A percentile compares a stretch with the other conserved stretches of the same genome.
These are phyloP conservation scores for Xiphorhynchus erythropygius DNA, from an alignment of 2,797 vertebrate species.

Conservation along the genomic window DNA sequence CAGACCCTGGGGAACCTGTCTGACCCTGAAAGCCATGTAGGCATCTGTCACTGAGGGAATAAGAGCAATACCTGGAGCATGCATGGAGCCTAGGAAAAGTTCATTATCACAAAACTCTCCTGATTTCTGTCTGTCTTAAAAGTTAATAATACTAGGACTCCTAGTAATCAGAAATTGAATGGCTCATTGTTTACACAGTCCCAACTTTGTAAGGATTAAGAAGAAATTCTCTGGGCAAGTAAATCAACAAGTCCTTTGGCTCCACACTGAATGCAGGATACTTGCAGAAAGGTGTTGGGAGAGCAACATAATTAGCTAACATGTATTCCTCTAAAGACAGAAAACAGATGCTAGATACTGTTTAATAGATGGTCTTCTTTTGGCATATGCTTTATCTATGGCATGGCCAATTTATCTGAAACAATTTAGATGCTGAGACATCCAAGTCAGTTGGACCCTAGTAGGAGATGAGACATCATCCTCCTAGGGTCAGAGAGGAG, in stretches of 20 bases:
- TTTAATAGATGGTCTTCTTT: background rate
- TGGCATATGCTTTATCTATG: background rate
- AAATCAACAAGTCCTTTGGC: background rate
- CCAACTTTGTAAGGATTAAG: background rate
- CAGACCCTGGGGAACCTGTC: background rate
- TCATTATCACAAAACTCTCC: background rate
- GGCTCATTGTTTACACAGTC: background rate
- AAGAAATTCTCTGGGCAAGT: background rate
- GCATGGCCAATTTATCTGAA: background rate
- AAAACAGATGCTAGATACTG: background rate
- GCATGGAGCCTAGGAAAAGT: background rate
- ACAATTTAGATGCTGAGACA: background rate
- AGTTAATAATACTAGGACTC: background rate
- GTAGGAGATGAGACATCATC: too few species aligned
- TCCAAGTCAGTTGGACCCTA: background rate
- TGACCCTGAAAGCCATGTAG: background rate
- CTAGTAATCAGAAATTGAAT: background rate
- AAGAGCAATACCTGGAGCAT: background rate
- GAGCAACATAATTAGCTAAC: background rate
- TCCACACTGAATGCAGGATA: background rate
- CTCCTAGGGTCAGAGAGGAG: background rate
- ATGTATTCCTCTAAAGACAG: background rate
- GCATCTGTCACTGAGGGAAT: background rate
- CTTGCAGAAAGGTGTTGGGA: background rate
- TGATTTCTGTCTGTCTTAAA: background rate